Conservation (phyloP, 2,888 invertebrate species). For the Eumacrocentrus americanus region DNA sequence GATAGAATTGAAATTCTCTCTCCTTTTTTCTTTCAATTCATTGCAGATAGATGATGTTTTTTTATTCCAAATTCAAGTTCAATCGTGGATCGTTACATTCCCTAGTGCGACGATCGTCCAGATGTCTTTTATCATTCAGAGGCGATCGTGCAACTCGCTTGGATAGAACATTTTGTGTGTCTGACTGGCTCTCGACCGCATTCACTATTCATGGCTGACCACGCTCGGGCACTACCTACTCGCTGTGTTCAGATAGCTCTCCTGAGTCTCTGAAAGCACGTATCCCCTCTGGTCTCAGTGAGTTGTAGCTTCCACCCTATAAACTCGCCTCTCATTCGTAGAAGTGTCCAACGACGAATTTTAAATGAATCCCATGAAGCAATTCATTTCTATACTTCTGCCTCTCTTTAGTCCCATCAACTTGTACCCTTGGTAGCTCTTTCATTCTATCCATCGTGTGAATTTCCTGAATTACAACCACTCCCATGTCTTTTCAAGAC, state of each 20-base stretch:
- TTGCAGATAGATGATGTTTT: no score
- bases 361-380: neutral
- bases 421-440: no score
- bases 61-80: neutral
- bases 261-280: constrained; percentile 4
- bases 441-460: no score
- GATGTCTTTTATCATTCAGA: neutral
- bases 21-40: no score
- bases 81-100: neutral
- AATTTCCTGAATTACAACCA: no score
- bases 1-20: no score
- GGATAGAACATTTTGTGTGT: constrained; percentile 24
- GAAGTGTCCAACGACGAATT: constrained; percentile 5
- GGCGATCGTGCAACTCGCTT: constrained; percentile 4
- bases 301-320: constrained; percentile 19
- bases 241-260: constrained; percentile 20
- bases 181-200: constrained; percentile 34
- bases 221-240: constrained; percentile 30
- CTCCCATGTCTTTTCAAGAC: no score
- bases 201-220: constrained; percentile 37
- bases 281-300: constrained; percentile 13
- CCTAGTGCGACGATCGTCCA: neutral
- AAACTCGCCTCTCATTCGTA: constrained; percentile 11
- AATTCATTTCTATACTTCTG: constrained; percentile 3
- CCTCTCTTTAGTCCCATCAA: no score